These are phyloP conservation scores for Microctenopoma lineatum DNA, from an alignment of 2,797 vertebrate species.

Conservation along the genomic window DNA sequence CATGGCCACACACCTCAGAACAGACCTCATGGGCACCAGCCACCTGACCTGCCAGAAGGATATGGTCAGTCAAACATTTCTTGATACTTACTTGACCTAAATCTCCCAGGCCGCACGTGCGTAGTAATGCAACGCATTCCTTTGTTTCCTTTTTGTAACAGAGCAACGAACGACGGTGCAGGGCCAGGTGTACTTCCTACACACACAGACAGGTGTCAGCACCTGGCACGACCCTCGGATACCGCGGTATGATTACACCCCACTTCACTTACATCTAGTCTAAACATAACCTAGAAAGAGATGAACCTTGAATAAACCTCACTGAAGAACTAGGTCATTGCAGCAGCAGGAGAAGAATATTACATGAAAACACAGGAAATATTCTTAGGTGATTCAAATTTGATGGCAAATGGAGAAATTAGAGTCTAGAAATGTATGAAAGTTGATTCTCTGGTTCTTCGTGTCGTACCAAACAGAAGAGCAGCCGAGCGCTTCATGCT, in stretches of 20 bases:
- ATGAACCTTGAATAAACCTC: conserved; percentile 23
- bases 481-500: neutral
- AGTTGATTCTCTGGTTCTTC: neutral
- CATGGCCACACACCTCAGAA: conserved; percentile 93
- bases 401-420: neutral
- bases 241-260: conserved; percentile 86
- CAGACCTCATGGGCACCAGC: conserved; percentile 93
- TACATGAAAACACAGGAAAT: neutral
- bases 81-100: neutral
- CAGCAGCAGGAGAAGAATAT: conserved; percentile 6
- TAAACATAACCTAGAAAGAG: conserved; percentile 12
- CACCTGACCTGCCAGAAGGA: conserved; percentile 93
- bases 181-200: conserved; percentile 97
- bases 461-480: no score
- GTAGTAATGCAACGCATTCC: neutral
- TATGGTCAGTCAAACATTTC: conserved; percentile 62
- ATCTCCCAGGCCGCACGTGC: neutral
- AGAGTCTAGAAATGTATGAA: neutral
- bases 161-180: conserved; percentile 97
- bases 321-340: conserved; percentile 15
- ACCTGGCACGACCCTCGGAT: conserved; percentile 98
- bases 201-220: conserved; percentile 97
- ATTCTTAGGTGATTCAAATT: neutral
- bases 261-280: neutral
- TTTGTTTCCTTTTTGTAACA: conserved; percentile 62